These are phyloP conservation scores for Ganaspis brasiliensis DNA, from an alignment of 2,888 invertebrate genomes.

Conservation along the genomic window DNA sequence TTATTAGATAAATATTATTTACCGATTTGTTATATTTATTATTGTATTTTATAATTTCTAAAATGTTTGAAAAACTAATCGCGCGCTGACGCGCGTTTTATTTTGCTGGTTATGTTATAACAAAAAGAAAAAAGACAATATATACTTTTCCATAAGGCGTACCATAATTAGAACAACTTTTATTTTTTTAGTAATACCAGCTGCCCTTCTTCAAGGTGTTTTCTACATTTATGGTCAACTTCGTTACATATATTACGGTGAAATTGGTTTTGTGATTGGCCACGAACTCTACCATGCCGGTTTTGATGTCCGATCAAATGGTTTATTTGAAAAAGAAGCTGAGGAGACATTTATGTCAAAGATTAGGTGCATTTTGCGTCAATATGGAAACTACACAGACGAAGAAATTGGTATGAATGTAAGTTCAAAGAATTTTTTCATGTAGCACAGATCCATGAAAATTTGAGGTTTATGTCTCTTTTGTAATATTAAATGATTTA, in stretches of 20 bases:
- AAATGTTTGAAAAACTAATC: no score
- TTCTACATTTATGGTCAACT: constrained; percentile 95
- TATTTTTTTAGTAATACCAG: constrained; percentile 94
- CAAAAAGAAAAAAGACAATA: no score
- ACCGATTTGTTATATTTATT: no score
- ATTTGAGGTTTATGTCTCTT: no score
- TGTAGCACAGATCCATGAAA: no score
- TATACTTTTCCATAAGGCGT: no score
- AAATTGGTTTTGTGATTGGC: constrained; percentile 94
- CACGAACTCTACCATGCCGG: constrained; percentile 94
- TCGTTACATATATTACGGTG: constrained; percentile 94
- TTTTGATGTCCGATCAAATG: constrained; percentile 92
- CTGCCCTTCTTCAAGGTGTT: constrained; percentile 94
- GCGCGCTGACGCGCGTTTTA: no score
- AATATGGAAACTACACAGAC: constrained; percentile 94
- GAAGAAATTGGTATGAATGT: constrained; percentile 88
- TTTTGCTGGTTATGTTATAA: no score
- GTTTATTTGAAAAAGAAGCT: constrained; percentile 94
- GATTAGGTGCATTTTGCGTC: constrained; percentile 94
- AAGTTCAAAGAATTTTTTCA: constrained; percentile 70
- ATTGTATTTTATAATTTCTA: no score
- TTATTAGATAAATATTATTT: no score
- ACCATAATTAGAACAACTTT: no score
- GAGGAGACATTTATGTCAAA: constrained; percentile 91
- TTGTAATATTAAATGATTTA: no score